Base-by-base conservation (phyloP, 1,140 invertebrate species). In the Brachionus koreanus region DNA sequence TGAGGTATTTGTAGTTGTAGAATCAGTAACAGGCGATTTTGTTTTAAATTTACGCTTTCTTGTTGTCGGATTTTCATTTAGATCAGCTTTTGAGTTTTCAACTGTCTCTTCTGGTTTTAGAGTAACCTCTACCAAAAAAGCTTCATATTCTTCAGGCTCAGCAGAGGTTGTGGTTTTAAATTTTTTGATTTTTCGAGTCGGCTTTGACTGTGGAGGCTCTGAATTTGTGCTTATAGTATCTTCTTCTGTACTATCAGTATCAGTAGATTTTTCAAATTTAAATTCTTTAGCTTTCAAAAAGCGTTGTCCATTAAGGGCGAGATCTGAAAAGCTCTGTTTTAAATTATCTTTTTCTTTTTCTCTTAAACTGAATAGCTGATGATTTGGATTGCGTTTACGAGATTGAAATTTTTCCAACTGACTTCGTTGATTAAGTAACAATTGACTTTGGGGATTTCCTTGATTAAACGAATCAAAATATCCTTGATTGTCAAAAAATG, bases 301-400 rank as follows among this genome's bases (percentile, higher is more conserved):
- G n/a, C 65, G 33, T 43, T 69, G 29, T 43, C 69, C 42, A 23
- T 25, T 74, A 13, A 13, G 39, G 4, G 33, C 5, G 25, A 46
- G 19, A 46, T 74, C 69, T 6, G 25, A 35, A 4, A 29, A 42
- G n/a, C 19, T 46, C 5, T 29, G 39, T 33, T 46, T 74, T 9
- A 74, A 23, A 74, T 74, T 74, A 49, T 42, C 19, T 74, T 46
- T 74, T 74, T 74, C 69, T 74, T 74, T 74, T 46, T 74, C 69
- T 74, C 42, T 74, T 46, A 46, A 13, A 46, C 23, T 74, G 23
- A 74, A 74, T 23, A 74, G 43, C 5, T 42, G 39, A 74, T 74
- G 69, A 29, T 43, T 46, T 9, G 69, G 69, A 25, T 74, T 43
- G 6, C 69, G n/a, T 13, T 74, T 74, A 10, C 69, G 19, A 12